Evolutionary conservation across 2,888 invertebrate species (phyloP), one percentile per base, ranked within the genome.

Genomic region (Stratiomys singularior): DNA sequence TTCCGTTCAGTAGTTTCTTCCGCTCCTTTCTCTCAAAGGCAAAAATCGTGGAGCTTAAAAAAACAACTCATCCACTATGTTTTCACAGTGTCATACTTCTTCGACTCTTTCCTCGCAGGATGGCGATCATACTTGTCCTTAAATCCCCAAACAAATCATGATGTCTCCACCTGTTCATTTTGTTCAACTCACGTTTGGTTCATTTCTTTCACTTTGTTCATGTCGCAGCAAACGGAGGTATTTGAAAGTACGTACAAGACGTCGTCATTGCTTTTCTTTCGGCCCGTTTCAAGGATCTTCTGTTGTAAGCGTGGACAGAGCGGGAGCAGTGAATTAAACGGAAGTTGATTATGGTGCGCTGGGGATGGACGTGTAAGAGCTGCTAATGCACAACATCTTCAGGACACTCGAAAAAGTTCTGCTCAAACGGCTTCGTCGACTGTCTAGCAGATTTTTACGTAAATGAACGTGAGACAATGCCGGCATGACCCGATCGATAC

Each of bases 341-440:
- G 37, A 37, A 4, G 52, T 52, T 52, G 52, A 52, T 52, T 4
- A 52, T 52, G 18, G 52, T 13, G 30, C 11, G 18, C n/a, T 1
- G 30, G 30, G 5, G 18, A 11, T 13, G 64, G 9, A 52, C 52
- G 52, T 64, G 30, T 30, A 28, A 27, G 64, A 9, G 37, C 37
- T 64, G 30, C 30, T 30, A 64, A 64, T 64, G 64, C 64, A 1
- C 9, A 64, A 64, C n/a, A 64, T 28, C 64, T 27, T 64, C n/a
- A 30, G 23, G n/a, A n/a, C 28, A 28, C 64, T 28, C n/a, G n/a
- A n/a, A 56, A 56, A 13, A 13, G 52, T 18, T 37, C 37, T 37
- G 37, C 37, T 37, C 9, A 37, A 37, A 9, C 52, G 15, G 52
- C 18, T 18, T 4, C 15, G 15, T 9, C 52, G 18, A 52, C 15